Conservation (phyloP, 2,888 invertebrate species). For the Melipona beecheii region DNA sequence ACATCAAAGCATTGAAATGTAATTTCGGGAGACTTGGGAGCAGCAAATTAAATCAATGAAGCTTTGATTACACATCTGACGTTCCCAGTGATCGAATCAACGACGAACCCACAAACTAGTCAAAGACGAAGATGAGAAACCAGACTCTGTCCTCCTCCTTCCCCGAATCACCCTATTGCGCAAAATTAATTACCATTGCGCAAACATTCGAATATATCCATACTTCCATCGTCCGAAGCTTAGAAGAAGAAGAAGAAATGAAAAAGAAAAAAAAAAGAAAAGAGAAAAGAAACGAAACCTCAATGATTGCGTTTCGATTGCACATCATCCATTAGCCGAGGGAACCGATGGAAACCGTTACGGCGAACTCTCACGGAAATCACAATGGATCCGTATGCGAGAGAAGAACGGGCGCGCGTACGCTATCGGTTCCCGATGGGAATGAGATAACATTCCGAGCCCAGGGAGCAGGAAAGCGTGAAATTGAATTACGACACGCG, state of each 20-base stretch:
- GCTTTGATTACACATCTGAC: too few relatives aligned
- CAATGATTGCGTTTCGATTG: constrained; percentile 2
- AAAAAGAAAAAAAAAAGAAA: too few relatives aligned
- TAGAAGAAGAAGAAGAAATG: too few relatives aligned
- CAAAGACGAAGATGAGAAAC: too few relatives aligned
- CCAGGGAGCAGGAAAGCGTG: constrained; percentile 71
- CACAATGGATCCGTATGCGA: constrained; percentile 50
- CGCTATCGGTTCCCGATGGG: constrained; percentile 59
- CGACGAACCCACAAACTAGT: not conserved
- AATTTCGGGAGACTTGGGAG: too few relatives aligned
- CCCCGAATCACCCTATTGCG: not conserved
- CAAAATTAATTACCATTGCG: not conserved
- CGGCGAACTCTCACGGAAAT: constrained; percentile 36
- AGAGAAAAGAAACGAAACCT: too few relatives aligned
- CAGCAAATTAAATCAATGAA: too few relatives aligned
- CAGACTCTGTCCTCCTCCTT: not conserved
- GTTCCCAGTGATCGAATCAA: not conserved
- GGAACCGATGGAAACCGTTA: constrained; percentile 37
- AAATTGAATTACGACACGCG: constrained; percentile 74
- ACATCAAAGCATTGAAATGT: too few relatives aligned
- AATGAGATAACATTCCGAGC: constrained; percentile 70
- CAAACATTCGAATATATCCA: not conserved
- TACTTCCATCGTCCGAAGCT: not conserved
- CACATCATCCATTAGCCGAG: constrained; percentile 14
- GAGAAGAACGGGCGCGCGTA: constrained; percentile 25